Percentiles rank a stretch among this genome's conserved stretches.
Conservation (phyloP, 2,113 vertebrate species). For the Hemiscyllium ocellatum region DNA sequence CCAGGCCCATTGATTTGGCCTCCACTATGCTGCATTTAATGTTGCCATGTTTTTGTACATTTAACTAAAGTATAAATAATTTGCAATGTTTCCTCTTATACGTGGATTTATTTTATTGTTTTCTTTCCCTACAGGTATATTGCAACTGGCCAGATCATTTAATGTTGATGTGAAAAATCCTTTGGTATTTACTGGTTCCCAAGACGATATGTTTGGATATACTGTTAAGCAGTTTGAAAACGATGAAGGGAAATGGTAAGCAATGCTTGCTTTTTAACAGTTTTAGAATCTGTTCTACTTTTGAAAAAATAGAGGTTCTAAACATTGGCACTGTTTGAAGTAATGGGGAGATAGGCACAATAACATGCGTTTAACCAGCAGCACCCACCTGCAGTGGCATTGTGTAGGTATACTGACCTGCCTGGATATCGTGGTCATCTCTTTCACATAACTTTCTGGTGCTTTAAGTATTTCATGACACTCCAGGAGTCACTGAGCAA, state of each 20-base stretch:
- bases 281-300: neutral
- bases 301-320: neutral
- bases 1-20: neutral
- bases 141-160: conserved; percentile 62
- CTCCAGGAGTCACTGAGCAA: neutral
- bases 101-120: conserved; percentile 1
- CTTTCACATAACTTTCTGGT: neutral
- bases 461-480: neutral
- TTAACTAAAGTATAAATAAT: neutral
- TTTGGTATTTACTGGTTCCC: conserved; percentile 75
- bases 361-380: neutral
- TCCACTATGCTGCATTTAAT: neutral
- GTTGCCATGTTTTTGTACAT: neutral
- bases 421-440: neutral
- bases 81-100: too few species aligned
- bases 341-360: neutral
- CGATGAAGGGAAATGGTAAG: conserved; percentile 92
- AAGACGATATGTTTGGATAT: conserved; percentile 95
- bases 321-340: neutral
- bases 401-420: neutral
- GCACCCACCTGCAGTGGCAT: neutral
- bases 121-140: conserved; percentile 53
- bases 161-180: conserved; percentile 90
- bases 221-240: conserved; percentile 95
- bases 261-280: neutral